Conservation (phyloP, 2,113 vertebrate genomes). For the human region DNA sequence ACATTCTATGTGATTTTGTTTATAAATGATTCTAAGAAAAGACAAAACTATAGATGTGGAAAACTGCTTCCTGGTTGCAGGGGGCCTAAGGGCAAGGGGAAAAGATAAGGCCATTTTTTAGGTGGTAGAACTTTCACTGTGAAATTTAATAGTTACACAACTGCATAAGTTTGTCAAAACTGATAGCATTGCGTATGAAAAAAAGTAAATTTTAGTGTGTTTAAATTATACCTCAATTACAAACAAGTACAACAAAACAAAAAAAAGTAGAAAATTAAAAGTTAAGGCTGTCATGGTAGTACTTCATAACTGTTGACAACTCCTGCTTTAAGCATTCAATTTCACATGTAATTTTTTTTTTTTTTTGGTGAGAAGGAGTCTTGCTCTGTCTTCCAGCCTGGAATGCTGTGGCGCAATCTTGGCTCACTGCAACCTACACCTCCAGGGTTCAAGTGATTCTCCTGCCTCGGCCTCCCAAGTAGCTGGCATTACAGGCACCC, state of each 20-base stretch:
- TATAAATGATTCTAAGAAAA: not conserved
- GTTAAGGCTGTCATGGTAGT: not conserved
- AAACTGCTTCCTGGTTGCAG: not conserved
- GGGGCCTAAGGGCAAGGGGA: fast-evolving
- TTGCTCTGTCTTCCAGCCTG: too few relatives aligned
- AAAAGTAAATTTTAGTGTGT: not conserved
- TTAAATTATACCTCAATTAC: not conserved
- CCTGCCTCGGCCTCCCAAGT: too few relatives aligned
- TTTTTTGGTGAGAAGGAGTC: too few relatives aligned
- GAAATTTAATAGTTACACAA: not conserved
- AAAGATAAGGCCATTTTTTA: not conserved
- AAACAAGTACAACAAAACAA: not conserved
- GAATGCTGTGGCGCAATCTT: too few relatives aligned
- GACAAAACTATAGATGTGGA: not conserved
- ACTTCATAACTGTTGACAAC: not conserved
- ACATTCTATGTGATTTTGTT: not conserved
- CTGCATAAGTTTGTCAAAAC: not conserved
- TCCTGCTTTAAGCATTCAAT: not conserved
- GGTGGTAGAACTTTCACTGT: not conserved
- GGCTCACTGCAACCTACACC: too few relatives aligned
- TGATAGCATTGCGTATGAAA: not conserved
- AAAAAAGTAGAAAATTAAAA: not conserved
- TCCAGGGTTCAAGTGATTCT: too few relatives aligned
- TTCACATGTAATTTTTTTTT: not conserved
- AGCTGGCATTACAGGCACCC: too few relatives aligned